Percentiles rank a stretch among this genome's conserved stretches.
phyloP scores from a whole-genome alignment of 2,888 invertebrate species.

The Steinernema carpocapsae region DNA sequence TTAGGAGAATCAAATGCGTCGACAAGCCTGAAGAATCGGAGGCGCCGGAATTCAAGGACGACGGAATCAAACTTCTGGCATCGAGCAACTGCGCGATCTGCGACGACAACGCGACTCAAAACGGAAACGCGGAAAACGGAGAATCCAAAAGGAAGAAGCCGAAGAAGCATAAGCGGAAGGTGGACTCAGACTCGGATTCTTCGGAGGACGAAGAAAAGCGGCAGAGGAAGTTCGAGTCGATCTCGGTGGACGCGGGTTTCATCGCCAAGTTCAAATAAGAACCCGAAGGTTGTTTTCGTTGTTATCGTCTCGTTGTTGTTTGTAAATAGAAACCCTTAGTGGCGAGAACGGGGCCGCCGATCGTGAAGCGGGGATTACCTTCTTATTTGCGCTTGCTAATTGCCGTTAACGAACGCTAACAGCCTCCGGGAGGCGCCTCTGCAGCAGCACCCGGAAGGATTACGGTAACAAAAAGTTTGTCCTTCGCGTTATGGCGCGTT shows the following conservation, averaged over 20 bases:
- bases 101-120: neutral
- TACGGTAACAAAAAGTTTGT: neutral
- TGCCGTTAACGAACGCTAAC: neutral
- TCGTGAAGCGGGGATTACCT: neutral
- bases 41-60: neutral
- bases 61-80: conserved; percentile 18
- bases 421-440: neutral
- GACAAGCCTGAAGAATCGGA: neutral
- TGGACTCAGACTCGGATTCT: conserved; percentile 19
- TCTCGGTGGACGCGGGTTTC: conserved; percentile 15
- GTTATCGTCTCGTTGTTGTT: conserved; percentile 5
- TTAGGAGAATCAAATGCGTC: conserved; percentile 27
- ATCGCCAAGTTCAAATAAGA: conserved; percentile 18
- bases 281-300: neutral
- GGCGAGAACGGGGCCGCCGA: neutral
- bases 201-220: conserved; percentile 23
- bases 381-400: neutral
- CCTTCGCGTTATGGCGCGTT: conserved; percentile 18
- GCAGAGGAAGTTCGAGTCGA: conserved; percentile 30
- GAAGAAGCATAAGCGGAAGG: neutral
- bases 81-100: conserved; percentile 21
- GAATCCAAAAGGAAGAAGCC: conserved; percentile 20
- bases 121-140: neutral
- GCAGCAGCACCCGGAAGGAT: conserved; percentile 29
- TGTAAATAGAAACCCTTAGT: conserved; percentile 19